These are phyloP conservation scores for Nomada ferruginata DNA, from an alignment of 2,888 invertebrate genomes.

Conservation along the genomic window DNA sequence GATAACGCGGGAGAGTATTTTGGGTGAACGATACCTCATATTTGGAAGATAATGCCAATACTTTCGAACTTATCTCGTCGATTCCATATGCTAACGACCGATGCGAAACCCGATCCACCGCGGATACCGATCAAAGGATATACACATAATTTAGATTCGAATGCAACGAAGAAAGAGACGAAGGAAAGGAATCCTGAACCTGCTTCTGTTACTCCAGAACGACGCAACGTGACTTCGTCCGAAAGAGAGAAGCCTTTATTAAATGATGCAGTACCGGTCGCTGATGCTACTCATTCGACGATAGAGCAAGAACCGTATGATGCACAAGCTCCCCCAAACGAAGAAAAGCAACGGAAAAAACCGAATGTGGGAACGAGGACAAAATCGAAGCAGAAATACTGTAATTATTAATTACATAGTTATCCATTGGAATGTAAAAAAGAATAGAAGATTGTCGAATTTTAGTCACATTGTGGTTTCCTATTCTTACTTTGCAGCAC, in stretches of 20 bases:
- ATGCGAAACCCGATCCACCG: constrained; percentile 85
- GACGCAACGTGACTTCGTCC: constrained; percentile 6
- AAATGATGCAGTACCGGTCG: constrained; percentile 32
- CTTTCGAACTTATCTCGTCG: constrained; percentile 82
- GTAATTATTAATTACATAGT: constrained; percentile 55
- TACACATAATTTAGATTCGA: constrained; percentile 59
- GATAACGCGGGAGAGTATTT: neutral
- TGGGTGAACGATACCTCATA: neutral
- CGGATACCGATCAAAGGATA: constrained; percentile 75
- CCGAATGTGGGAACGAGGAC: constrained; percentile 55
- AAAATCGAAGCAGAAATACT: constrained; percentile 54
- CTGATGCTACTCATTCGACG: neutral
- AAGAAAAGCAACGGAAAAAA: constrained; percentile 39
- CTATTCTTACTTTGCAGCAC: constrained; percentile 44
- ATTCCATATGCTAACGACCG: constrained; percentile 85
- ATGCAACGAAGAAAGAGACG: neutral
- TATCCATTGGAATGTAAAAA: neutral
- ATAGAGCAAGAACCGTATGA: constrained; percentile 18
- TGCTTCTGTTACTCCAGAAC: neutral
- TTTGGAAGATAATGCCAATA: constrained; percentile 70
- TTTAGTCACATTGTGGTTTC: neutral
- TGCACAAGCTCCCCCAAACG: constrained; percentile 15
- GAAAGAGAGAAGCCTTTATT: constrained; percentile 36
- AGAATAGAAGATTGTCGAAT: neutral
- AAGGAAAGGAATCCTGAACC: constrained; percentile 2